These are phyloP conservation scores for Merops nubicus DNA, from an alignment of 2,113 vertebrate genomes.

Conservation along the genomic window DNA sequence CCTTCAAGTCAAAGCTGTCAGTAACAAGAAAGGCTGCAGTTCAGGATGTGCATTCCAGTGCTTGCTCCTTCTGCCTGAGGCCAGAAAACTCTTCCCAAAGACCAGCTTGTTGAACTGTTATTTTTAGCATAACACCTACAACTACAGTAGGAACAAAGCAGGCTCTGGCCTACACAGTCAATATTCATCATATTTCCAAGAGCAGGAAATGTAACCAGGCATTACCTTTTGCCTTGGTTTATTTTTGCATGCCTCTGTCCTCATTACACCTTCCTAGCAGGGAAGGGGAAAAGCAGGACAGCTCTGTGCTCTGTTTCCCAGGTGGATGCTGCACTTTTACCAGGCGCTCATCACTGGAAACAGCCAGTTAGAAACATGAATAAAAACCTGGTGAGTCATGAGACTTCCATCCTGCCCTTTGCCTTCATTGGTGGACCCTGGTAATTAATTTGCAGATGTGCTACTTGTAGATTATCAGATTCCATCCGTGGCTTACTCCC, in stretches of 20 bases:
- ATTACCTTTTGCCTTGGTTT: background rate
- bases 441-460: constrained; percentile 56
- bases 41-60: background rate
- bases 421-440: constrained; percentile 4
- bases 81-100: background rate
- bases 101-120: background rate
- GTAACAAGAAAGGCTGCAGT: background rate
- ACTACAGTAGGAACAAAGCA: background rate
- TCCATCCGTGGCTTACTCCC: constrained; percentile 20
- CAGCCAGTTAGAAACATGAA: background rate
- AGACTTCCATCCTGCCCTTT: constrained; percentile 23
- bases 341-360: background rate
- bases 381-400: constrained; percentile 31
- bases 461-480: constrained; percentile 51
- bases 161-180: background rate
- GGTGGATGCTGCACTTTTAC: background rate
- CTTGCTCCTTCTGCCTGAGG: background rate
- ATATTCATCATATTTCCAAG: background rate
- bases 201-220: background rate
- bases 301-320: background rate
- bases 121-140: constrained; percentile 18
- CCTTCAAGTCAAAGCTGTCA: background rate
- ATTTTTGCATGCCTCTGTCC: background rate
- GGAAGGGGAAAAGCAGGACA: background rate
- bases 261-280: background rate